These are phyloP conservation scores for Rhagologus leucostigma DNA, from an alignment of 2,113 vertebrate species.

Conservation along the genomic window DNA sequence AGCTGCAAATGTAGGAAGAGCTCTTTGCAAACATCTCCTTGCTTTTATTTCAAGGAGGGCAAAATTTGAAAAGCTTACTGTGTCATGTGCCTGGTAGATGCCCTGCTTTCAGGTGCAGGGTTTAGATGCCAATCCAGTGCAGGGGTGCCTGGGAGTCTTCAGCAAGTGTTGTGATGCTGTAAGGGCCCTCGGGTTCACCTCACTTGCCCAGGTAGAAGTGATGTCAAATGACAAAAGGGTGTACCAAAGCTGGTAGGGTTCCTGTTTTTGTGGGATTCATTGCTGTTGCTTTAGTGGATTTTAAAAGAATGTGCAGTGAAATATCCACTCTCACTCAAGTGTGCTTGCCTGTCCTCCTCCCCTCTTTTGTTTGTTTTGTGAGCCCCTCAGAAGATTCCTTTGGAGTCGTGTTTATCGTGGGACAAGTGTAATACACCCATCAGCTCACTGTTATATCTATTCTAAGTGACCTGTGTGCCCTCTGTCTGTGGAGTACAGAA, in stretches of 20 bases:
- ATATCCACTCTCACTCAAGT: background rate
- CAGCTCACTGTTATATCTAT: background rate
- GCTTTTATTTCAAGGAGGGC: background rate
- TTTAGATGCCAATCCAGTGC: background rate
- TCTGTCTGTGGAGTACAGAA: background rate
- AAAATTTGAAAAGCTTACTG: background rate
- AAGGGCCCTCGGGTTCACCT: background rate
- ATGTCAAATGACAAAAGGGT: background rate
- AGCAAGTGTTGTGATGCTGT: background rate
- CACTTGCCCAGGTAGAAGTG: background rate
- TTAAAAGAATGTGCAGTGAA: background rate
- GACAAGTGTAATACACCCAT: background rate
- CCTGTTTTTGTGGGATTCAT: background rate
- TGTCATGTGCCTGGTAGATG: background rate
- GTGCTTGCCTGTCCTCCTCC: background rate
- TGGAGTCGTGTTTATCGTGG: rapidly evolving
- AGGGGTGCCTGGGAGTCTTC: background rate
- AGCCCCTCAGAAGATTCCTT: background rate
- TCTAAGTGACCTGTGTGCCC: background rate
- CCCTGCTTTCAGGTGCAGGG: background rate
- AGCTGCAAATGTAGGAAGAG: background rate
- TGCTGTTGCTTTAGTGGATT: background rate
- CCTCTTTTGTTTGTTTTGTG: background rate
- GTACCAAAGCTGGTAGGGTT: background rate
- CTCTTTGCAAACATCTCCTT: background rate